Evolutionary conservation across 64 coral and sea anemone species (phyloP).

Genomic region (Pocillopora verrucosa): DNA sequence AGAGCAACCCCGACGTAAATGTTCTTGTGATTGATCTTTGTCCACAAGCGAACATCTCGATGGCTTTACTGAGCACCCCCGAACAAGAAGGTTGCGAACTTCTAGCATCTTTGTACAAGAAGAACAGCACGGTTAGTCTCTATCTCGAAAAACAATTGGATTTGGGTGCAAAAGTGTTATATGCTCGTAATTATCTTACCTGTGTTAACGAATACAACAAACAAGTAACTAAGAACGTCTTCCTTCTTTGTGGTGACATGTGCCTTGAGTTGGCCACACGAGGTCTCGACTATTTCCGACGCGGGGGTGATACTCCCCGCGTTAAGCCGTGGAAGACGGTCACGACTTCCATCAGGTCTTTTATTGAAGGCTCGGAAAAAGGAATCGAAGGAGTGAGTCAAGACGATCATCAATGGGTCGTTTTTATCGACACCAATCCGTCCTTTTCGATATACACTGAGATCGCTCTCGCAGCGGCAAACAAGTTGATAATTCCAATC

Average conservation of each 20-base stretch:
- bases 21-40: slow-evolving; percentile 24
- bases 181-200: not conserved
- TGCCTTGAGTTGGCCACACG: slow-evolving; percentile 19
- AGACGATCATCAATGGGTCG: not conserved
- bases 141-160: not conserved
- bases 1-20: not conserved
- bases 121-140: slow-evolving; percentile 7
- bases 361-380: not conserved
- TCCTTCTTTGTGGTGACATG: slow-evolving; percentile 25
- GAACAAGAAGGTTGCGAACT: not conserved
- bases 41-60: slow-evolving; percentile 28
- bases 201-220: not conserved
- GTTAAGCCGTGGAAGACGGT: not conserved
- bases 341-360: not conserved
- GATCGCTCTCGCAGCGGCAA: slow-evolving; percentile 29
- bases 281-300: not conserved
- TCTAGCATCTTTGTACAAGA: not conserved
- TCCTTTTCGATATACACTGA: slow-evolving; percentile 19
- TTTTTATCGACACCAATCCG: slow-evolving; percentile 37
- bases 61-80: not conserved
- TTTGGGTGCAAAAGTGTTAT: not conserved
- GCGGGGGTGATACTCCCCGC: not conserved
- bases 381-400: not conserved
- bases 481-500: slow-evolving; percentile 18
- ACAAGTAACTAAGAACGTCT: not conserved